These are phyloP conservation scores for Perognathus longimembris DNA, from an alignment of 2,113 vertebrate species.

Conservation along the genomic window DNA sequence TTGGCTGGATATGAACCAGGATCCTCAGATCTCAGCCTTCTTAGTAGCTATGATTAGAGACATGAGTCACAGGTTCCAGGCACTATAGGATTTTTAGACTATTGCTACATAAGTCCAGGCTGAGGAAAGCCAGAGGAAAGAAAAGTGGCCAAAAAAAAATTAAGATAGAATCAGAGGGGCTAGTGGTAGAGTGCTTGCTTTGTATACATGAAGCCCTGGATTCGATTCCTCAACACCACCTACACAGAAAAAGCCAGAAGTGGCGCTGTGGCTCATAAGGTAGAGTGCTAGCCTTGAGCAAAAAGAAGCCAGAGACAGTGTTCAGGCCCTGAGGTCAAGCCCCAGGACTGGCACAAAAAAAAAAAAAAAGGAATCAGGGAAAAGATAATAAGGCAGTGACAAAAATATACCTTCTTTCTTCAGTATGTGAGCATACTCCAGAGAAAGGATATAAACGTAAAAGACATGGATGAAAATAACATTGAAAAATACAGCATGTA, in stretches of 20 bases:
- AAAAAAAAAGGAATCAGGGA: not conserved
- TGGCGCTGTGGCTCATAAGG: too few species aligned
- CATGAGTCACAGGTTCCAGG: not conserved
- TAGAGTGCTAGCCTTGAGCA: too few species aligned
- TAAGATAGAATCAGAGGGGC: slow-evolving; percentile 16
- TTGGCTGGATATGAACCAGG: too few species aligned
- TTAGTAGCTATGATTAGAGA: too few species aligned
- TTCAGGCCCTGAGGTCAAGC: too few species aligned
- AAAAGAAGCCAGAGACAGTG: too few species aligned
- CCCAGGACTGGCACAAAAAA: too few species aligned
- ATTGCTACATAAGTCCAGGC: not conserved
- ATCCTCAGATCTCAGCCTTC: too few species aligned
- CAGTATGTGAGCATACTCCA: not conserved
- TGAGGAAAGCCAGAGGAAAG: slow-evolving; percentile 10
- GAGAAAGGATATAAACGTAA: not conserved
- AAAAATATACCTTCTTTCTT: not conserved
- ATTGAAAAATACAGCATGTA: not conserved
- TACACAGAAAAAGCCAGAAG: too few species aligned
- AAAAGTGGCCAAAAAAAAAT: slow-evolving; percentile 1
- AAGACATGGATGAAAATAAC: not conserved
- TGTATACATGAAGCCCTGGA: too few species aligned
- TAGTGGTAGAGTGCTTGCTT: too few species aligned
- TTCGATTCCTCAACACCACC: too few species aligned
- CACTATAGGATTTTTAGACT: not conserved
- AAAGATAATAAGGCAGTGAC: not conserved